Evolutionary conservation across 1,140 invertebrate genomes (phyloP), one percentile per base, ranked within the genome.

Genomic region (Mercenaria mercenaria): DNA sequence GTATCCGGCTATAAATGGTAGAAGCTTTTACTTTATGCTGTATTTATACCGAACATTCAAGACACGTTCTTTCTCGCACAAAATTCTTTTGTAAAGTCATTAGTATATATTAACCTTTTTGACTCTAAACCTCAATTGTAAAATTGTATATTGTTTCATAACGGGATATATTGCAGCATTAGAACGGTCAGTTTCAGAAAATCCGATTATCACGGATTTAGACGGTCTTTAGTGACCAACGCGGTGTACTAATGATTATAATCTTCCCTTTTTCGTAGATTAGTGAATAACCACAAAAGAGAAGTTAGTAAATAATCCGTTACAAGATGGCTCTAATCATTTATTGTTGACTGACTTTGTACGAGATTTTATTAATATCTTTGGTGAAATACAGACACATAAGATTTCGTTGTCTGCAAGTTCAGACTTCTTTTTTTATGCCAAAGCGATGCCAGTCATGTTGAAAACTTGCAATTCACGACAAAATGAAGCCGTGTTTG

Each of bases 161-260:
- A 37, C 1, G 43, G 50, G 47, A 32, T 79, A 37, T 6, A 72
- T 72, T 72, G 34, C 32, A 39, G 13, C 39, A 72, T 26, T n/a
- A 52, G 76, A 50, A 29, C 76, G 76, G 76, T 52, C 47, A 79
- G 76, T 79, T 79, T 59, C 76, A 59, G 6, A 23, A 20, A 11
- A 79, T 79, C 76, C 76, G 76, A 79, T 79, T 79, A 79, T 18
- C 29, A 56, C 76, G 50, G 76, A 79, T 79, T 79, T 79, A 34
- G 76, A 26, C n/a, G 76, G 47, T 20, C 15, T 56, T 79, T 79
- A 56, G 72, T 79, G 43, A 56, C 76, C 76, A 79, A 79, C 76
- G 76, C 76, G 76, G 50, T 32, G 76, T 6, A 34, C 32, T 79
- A 79, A 50, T n/a, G 47, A 79, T 32, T 34, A 34, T 56, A 59